phyloP scores from a whole-genome alignment of 2,888 invertebrate genomes.

The Saturnia japonica region DNA sequence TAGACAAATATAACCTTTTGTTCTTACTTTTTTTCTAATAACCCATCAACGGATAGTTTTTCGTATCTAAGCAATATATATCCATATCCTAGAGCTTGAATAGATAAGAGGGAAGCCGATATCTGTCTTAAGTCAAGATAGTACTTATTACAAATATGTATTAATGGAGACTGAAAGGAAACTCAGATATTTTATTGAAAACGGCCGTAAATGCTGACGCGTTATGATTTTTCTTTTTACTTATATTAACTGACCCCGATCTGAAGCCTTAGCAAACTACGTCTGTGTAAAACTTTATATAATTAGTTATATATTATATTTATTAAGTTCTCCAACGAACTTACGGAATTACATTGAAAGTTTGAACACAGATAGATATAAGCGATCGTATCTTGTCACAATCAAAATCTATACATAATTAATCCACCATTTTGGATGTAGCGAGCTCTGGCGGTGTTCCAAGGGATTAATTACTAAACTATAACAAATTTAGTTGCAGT shows the following conservation, averaged over 20 bases:
- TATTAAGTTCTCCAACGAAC: not conserved
- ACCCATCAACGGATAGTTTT: too few relatives aligned
- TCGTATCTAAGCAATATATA: too few relatives aligned
- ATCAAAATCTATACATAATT: constrained; percentile 19
- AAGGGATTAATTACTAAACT: constrained; percentile 33
- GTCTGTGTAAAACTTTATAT: too few relatives aligned
- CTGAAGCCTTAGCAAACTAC: not conserved
- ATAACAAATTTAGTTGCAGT: constrained; percentile 20
- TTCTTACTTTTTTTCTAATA: too few relatives aligned
- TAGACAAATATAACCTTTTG: too few relatives aligned
- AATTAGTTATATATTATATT: too few relatives aligned
- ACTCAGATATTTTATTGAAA: too few relatives aligned
- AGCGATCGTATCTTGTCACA: constrained; percentile 17
- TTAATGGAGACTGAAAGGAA: too few relatives aligned
- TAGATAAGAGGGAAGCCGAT: too few relatives aligned
- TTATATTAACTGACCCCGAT: not conserved
- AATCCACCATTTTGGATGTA: constrained; percentile 24
- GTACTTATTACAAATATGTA: too few relatives aligned
- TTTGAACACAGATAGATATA: constrained; percentile 18
- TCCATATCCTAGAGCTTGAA: not conserved
- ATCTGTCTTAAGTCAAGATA: too few relatives aligned
- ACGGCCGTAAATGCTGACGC: too few relatives aligned
- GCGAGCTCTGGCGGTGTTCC: constrained; percentile 35
- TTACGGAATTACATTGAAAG: constrained; percentile 3
- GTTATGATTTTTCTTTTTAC: not conserved